Evolutionary conservation across 1,140 invertebrate genomes (phyloP), one percentile per base, ranked within the genome.

Genomic region (Sipha flava): DNA sequence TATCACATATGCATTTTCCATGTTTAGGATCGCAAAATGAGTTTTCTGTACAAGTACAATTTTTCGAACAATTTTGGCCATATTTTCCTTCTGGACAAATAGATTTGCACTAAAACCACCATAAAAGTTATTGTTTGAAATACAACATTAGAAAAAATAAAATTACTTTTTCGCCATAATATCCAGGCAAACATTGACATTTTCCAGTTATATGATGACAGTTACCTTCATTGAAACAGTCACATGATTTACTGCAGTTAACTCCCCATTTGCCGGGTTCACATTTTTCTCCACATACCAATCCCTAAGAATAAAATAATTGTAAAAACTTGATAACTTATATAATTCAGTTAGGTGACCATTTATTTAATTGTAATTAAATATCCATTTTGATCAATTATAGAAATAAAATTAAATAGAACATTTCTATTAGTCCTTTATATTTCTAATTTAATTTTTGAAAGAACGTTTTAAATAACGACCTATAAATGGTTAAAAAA

Each of bases 221-320:
- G 0, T 88, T 86, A 0, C 90, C 94, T 29, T 91, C 91, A 84
- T 98, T 98, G 82, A 92, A 92, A 85, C 97, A 99, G 80, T 93
- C 91, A 84, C 97, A 99, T 1, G 86, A 84, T 54, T 88, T 84
- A 37, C 88, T 88, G 84, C 96, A 98, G 54, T 91, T 89, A 31
- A 87, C 85, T 16, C 94, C 94, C 90, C 90, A 96, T 77, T 85
- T 88, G 23, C 91, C 92, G 12, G 87, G 84, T 0, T 90, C 90
- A 86, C 94, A 96, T 3, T 89, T 87, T 83, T 91, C 91, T 18
- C 90, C 92, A 84, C 93, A 94, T 0, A 93, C 91, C 14, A 86
- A 85, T 49, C 92, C 92, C 90, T 91, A 79, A 75, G 83, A 82
- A 37, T 79, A 3, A 18, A 45, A n/a, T n/a, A n/a, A n/a, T n/a